Evolutionary conservation across 2,797 vertebrate genomes (phyloP), one percentile per base, ranked within the genome.

Genomic region (Falco rusticolus): DNA sequence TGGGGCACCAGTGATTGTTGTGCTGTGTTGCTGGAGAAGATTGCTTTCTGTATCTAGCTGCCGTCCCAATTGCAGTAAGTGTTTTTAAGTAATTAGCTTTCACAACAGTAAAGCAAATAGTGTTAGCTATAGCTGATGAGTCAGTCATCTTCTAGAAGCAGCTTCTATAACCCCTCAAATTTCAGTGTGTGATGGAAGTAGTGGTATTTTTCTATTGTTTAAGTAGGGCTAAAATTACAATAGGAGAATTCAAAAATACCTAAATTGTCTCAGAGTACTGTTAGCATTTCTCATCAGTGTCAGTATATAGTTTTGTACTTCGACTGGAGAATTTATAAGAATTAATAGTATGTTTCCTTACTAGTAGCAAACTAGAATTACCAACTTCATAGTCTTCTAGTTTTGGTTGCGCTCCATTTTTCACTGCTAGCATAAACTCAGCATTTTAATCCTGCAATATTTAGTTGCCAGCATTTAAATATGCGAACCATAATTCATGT

Each of bases 381-480:
- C 34, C 47, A 59, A 4, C 43, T 57, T 85, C 21, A 16, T 4
- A 33, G 20, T 31, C 50, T 61, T 56, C 57, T 21, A 15, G 53
- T 48, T 69, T 45, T 78, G 41, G 22, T 87, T 81, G 37, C 37
- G 11, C 39, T 92, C 69, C 24, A 13, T 83, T 95, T 95, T 84
- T 86, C 57, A 75, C 65, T 76, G 60, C 64, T 61, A 51, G 39
- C 69, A 76, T 45, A 17, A 93, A 16, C 74, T 60, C 64, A 43
- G 0, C 31, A 7, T 93, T 84, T 75, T 60, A 91, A 56, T 91
- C 65, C 72, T 69, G 47, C 69, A 59, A 0, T 71, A 65, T 16
- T 54, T 74, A 21, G 14, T 83, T 96, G 94, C 86, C 90, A 89
- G 43, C 22, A 53, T 93, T 95, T 81, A 74, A 96, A 87, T 85